Conservation (phyloP, 2,113 vertebrate genomes). For the Synodontis membranacea region DNA sequence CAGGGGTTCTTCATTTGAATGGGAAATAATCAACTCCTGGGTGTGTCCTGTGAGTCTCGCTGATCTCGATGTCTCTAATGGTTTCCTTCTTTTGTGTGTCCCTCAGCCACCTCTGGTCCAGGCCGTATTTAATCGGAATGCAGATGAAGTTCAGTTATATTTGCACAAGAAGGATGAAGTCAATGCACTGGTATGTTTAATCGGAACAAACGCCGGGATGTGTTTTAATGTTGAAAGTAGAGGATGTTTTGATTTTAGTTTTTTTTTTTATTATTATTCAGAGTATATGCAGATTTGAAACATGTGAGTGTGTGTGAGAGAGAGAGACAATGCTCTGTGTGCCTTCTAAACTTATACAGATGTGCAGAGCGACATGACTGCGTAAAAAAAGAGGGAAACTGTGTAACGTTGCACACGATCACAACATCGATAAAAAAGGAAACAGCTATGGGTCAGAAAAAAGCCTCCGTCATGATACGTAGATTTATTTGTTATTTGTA, state of each 20-base stretch:
- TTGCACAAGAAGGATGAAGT: slow-evolving; percentile 92
- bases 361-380: too few species aligned
- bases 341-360: not conserved
- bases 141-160: slow-evolving; percentile 90
- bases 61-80: not conserved
- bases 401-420: not conserved
- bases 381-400: not conserved
- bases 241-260: not conserved
- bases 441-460: not conserved
- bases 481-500: too few species aligned
- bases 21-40: too few species aligned
- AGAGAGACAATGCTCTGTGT: not conserved
- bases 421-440: not conserved
- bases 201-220: not conserved
- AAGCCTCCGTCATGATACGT: too few species aligned
- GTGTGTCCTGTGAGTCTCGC: not conserved
- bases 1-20: too few species aligned
- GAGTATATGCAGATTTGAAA: not conserved
- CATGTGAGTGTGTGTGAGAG: not conserved
- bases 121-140: slow-evolving; percentile 92
- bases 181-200: slow-evolving; percentile 84
- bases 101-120: slow-evolving; percentile 92
- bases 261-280: not conserved
- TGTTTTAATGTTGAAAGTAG: not conserved
- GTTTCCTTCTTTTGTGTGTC: not conserved